Evolutionary conservation across 2,888 invertebrate species (phyloP).

Genomic region (Muscina levida): DNA sequence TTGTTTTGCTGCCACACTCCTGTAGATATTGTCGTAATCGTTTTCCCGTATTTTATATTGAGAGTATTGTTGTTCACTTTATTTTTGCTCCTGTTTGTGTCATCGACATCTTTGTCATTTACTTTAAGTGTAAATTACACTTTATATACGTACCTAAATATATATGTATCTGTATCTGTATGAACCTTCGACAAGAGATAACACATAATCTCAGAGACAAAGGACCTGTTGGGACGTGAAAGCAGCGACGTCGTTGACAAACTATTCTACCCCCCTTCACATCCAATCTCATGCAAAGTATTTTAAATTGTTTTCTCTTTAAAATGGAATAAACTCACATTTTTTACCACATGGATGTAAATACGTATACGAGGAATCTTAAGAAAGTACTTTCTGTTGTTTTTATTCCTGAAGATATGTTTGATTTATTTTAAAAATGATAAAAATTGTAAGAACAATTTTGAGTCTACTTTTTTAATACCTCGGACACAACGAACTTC

Average conservation of each 20-base stretch:
- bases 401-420: no score
- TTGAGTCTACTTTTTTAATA: no score
- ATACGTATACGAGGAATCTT: not conserved
- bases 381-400: no score
- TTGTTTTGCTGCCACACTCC: constrained; percentile 6
- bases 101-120: constrained; percentile 50
- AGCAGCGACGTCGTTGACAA: constrained; percentile 31
- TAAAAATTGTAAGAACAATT: no score
- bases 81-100: constrained; percentile 49
- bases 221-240: not conserved
- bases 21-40: no score
- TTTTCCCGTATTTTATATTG: no score
- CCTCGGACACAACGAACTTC: no score
- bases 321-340: constrained; percentile 39
- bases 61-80: constrained; percentile 46
- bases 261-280: constrained; percentile 22
- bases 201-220: constrained; percentile 40
- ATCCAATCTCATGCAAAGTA: constrained; percentile 50
- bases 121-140: constrained; percentile 58
- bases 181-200: constrained; percentile 33
- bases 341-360: constrained; percentile 2
- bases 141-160: not conserved
- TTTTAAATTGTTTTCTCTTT: constrained; percentile 23
- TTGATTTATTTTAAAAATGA: no score
- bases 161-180: not conserved